Conservation (phyloP, 2,888 invertebrate species). For the Netelia melanura region DNA sequence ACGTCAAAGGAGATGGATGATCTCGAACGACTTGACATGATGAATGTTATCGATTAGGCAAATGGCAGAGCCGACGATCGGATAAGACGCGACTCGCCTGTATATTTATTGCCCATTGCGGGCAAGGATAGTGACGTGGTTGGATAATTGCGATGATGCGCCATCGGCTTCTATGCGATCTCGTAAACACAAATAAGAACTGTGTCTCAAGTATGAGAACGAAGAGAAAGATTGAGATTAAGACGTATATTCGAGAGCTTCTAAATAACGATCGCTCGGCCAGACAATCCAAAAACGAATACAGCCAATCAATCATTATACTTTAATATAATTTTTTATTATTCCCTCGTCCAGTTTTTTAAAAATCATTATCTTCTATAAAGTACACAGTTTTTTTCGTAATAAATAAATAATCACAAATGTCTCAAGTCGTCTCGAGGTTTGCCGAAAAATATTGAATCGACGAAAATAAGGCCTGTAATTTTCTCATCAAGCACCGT, state of each 20-base stretch:
- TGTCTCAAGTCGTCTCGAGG: background rate
- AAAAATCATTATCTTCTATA: background rate
- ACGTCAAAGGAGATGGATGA: background rate
- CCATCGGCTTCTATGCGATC: conserved; percentile 39
- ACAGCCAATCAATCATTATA: no score
- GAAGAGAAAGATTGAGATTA: background rate
- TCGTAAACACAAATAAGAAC: conserved; percentile 46
- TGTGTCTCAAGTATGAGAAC: background rate
- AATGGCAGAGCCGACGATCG: conserved; percentile 30
- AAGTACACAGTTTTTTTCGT: background rate
- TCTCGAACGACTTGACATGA: conserved; percentile 10
- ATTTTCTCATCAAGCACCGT: background rate
- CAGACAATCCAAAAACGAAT: no score
- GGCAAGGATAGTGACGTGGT: conserved; percentile 33
- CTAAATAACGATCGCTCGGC: no score
- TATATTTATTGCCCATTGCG: conserved; percentile 47
- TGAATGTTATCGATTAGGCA: conserved; percentile 52
- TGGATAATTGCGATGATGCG: conserved; percentile 56
- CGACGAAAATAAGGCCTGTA: background rate
- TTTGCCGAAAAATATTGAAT: background rate
- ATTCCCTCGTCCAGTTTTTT: no score
- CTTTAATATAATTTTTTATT: no score
- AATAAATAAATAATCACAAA: background rate
- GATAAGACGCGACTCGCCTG: conserved; percentile 19
- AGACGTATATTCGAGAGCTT: no score